Conservation (phyloP, 2,888 invertebrate genomes). For the Caenorhabditis sp. region DNA sequence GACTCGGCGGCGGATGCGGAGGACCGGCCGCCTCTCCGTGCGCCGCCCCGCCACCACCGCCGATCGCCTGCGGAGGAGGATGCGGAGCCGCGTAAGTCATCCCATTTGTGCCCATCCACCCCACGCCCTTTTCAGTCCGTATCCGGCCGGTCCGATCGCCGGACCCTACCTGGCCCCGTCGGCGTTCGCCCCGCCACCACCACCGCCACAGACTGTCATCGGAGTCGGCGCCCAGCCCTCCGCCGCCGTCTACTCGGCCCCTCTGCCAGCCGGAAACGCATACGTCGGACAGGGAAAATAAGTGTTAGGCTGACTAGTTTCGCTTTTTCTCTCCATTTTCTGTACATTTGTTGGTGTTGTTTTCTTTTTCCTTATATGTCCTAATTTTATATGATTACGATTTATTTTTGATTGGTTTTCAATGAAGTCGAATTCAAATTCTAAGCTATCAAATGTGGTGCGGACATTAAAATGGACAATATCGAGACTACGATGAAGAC, state of each 20-base stretch:
- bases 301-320: background rate
- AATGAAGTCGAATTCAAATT: slow-evolving; percentile 16
- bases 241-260: slow-evolving; percentile 48
- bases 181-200: slow-evolving; percentile 44
- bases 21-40: slow-evolving; percentile 44
- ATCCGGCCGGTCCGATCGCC: slow-evolving; percentile 55
- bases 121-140: slow-evolving; percentile 26
- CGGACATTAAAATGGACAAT: slow-evolving; percentile 68
- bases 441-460: slow-evolving; percentile 70
- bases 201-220: slow-evolving; percentile 34
- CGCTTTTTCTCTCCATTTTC: slow-evolving; percentile 15
- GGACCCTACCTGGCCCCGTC: slow-evolving; percentile 47
- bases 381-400: slow-evolving; percentile 15
- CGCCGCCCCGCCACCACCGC: slow-evolving; percentile 53
- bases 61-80: slow-evolving; percentile 52
- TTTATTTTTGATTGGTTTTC: slow-evolving; percentile 1
- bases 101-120: background rate
- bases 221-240: slow-evolving; percentile 35
- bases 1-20: slow-evolving; percentile 51
- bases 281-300: slow-evolving; percentile 55
- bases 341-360: slow-evolving; percentile 46
- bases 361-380: slow-evolving; percentile 3
- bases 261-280: slow-evolving; percentile 48
- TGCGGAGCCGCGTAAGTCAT: slow-evolving; percentile 52
- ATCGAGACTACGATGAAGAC: slow-evolving; percentile 69